Evolutionary conservation across 2,888 invertebrate genomes (phyloP), one percentile per base, ranked within the genome.

Genomic region (Ormyrus nitidulus): DNA sequence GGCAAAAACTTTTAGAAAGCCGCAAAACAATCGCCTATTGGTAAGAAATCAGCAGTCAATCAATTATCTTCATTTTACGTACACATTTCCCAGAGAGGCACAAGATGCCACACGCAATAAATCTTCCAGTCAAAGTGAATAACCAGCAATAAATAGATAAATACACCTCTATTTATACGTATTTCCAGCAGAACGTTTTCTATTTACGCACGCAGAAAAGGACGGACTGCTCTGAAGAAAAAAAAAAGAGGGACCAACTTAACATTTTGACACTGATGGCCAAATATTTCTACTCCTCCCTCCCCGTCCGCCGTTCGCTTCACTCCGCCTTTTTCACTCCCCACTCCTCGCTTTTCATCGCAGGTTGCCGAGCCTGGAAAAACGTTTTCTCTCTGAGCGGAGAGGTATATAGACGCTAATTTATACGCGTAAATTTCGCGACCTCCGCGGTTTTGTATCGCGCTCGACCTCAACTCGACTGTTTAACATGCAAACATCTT

Each of bases 371-470:
- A 69, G 54, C 34, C 13, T 58, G 74, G n/a, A 51, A 62, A 72
- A 53, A 9, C 49, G 6, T 6, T 65, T 65, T 65, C 19, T 74
- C 46, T 73, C 6, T 7, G 54, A 19, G 48, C 59, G 54, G 48
- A 10, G 19, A 68, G 51, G 64, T 77, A 62, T 61, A 54, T 61
- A 61, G 53, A 49, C 56, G 34, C 64, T 77, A 77, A 77, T 77
- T 77, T 77, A 77, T 71, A 77, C 58, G 62, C 65, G 71, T 70
- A 77, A 71, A 77, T 70, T 77, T 77, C 9, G 44, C 62, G 69
- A 64, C 70, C 56, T 77, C 49, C 56, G 61, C 19, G 61, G 5
- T 34, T 6, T 3, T 6, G 44, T 46, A 54, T 65, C 59, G 51
- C 34, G 51, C 13, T n/a, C 44, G 59, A 61, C 75, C 74, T 74